These are phyloP conservation scores for Phymorhynchus buccinoides DNA, from an alignment of 1,140 invertebrate species.

Conservation along the genomic window DNA sequence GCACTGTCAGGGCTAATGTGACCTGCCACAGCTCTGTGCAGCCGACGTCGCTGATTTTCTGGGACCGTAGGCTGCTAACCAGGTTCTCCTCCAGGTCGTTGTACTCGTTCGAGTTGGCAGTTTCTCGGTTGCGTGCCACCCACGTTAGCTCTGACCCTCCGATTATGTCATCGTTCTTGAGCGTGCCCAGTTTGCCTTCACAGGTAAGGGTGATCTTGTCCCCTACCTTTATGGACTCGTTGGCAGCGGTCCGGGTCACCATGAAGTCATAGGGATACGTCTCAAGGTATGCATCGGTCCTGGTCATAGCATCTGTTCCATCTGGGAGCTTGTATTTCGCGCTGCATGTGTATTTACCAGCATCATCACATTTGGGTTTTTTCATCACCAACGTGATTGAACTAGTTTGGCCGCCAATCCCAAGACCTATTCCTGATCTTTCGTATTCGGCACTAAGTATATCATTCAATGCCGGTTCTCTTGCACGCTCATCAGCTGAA, in stretches of 20 bases:
- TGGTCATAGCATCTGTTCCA: no score
- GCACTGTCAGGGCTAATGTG: neutral
- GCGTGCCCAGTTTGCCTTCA: neutral
- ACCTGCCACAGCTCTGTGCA: neutral
- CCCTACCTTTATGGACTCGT: neutral
- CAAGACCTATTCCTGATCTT: neutral
- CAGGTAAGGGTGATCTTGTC: neutral
- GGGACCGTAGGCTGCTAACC: neutral
- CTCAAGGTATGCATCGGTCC: neutral
- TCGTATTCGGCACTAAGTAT: neutral
- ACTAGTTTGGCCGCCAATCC: no score
- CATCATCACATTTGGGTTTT: neutral
- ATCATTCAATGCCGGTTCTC: neutral
- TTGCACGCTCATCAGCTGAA: no score
- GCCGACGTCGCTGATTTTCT: neutral
- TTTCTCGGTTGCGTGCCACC: neutral
- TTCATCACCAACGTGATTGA: neutral
- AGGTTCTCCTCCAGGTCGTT: neutral
- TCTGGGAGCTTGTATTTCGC: neutral
- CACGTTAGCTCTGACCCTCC: neutral
- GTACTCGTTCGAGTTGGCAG: neutral
- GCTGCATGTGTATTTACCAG: neutral
- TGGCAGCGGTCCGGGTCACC: neutral
- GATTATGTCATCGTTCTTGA: neutral
- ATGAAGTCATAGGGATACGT: neutral